Conservation (phyloP, 1,140 invertebrate species). For the Mercenaria mercenaria region DNA sequence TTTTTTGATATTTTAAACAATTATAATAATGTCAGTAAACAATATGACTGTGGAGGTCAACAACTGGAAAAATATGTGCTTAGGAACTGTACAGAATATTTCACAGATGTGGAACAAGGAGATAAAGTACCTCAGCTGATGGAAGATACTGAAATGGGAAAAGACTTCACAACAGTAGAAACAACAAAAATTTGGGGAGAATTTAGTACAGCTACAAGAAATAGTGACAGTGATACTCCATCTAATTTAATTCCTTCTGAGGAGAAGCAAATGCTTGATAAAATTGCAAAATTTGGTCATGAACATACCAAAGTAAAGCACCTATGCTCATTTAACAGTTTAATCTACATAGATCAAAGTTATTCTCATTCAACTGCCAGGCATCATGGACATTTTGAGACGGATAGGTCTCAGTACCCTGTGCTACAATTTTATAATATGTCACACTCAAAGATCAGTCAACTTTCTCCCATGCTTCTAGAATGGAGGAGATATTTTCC, state of each 20-base stretch:
- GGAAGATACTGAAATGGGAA: not conserved
- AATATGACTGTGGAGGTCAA: conserved; percentile 71
- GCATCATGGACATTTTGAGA: conserved; percentile 35
- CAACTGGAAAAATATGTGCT: conserved; percentile 27
- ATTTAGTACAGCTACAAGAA: not conserved
- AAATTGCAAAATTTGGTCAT: conserved; percentile 50
- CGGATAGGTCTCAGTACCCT: conserved; percentile 49
- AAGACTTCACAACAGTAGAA: not conserved
- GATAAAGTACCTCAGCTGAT: not conserved
- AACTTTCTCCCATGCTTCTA: conserved; percentile 30
- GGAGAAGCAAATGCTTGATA: conserved; percentile 13
- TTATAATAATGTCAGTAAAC: conserved; percentile 56
- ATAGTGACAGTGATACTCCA: not conserved
- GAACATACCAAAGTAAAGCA: conserved; percentile 17
- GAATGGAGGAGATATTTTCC: conserved; percentile 67
- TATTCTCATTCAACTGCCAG: conserved; percentile 9
- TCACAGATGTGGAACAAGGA: not conserved
- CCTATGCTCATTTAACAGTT: conserved; percentile 4
- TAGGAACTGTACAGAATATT: conserved; percentile 39
- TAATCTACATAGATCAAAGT: conserved; percentile 59
- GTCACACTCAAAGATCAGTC: conserved; percentile 41
- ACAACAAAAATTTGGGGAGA: not conserved
- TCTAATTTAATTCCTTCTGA: not conserved
- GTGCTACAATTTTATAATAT: conserved; percentile 53
- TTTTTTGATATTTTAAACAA: conserved; percentile 41